Conservation (phyloP, 1,140 invertebrate genomes). For the Drosophila pallidifrons region DNA sequence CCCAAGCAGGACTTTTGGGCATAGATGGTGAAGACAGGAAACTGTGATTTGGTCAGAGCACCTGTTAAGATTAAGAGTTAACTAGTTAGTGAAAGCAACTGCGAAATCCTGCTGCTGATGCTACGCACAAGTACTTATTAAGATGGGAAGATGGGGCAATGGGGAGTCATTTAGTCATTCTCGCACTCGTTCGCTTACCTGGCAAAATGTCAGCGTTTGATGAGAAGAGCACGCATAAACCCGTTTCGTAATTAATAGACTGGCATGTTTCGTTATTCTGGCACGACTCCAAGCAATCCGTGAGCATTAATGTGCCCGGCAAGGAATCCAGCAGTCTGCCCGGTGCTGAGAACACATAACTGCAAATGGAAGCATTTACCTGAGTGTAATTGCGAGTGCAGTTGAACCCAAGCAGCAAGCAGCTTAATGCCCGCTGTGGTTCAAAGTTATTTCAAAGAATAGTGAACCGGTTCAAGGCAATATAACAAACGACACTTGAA, state of each 20-base stretch:
- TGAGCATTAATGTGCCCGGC: slow-evolving; percentile 95
- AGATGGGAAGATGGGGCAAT: no score
- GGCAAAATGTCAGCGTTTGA: slow-evolving; percentile 93
- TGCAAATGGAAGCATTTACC: slow-evolving; percentile 62
- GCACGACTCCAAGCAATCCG: slow-evolving; percentile 95
- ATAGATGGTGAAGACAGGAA: slow-evolving; percentile 98
- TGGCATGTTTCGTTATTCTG: slow-evolving; percentile 93
- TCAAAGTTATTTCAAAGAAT: neutral
- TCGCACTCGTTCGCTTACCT: slow-evolving; percentile 87
- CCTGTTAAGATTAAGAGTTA: slow-evolving; percentile 85
- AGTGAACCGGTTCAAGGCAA: neutral
- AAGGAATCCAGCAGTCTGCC: slow-evolving; percentile 94
- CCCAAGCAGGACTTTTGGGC: slow-evolving; percentile 96
- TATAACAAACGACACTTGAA: neutral
- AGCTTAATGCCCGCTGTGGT: neutral
- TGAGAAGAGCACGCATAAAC: slow-evolving; percentile 95
- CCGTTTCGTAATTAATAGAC: slow-evolving; percentile 97
- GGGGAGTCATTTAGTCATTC: no score
- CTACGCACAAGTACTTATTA: no score
- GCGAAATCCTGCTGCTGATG: neutral
- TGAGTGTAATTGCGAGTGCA: slow-evolving; percentile 3
- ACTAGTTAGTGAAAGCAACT: neutral
- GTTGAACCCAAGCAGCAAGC: slow-evolving; percentile 1
- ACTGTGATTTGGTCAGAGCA: slow-evolving; percentile 95
- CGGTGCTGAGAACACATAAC: slow-evolving; percentile 95